Conservation (phyloP, 2,797 vertebrate species). For the Hemibagrus guttatus region DNA sequence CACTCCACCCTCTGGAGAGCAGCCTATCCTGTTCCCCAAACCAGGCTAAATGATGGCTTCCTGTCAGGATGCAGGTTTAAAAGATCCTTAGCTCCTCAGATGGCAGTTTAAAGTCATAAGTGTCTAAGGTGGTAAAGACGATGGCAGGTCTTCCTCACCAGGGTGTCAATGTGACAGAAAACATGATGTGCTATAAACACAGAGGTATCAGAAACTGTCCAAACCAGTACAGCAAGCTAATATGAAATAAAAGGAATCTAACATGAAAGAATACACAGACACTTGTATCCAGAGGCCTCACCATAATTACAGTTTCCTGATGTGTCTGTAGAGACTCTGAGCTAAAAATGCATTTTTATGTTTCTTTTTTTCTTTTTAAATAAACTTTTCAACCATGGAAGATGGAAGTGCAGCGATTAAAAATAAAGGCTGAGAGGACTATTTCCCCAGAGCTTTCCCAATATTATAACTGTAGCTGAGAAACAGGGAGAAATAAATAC, state of each 20-base stretch:
- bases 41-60: too few relatives aligned
- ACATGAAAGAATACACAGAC: not conserved
- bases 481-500: not conserved
- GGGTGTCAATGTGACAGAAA: too few relatives aligned
- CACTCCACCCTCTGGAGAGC: too few relatives aligned
- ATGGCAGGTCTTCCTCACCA: too few relatives aligned
- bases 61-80: too few relatives aligned
- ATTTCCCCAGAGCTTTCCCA: not conserved
- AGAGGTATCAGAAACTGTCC: not conserved
- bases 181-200: too few relatives aligned
- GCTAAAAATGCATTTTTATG: not conserved
- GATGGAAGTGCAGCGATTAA: slow-evolving; percentile 1
- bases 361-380: not conserved
- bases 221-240: not conserved
- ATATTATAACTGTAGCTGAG: not conserved
- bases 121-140: too few relatives aligned
- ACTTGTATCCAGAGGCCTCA: not conserved
- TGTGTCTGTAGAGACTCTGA: not conserved
- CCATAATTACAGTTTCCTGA: not conserved
- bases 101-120: too few relatives aligned
- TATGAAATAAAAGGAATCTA: not conserved
- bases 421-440: not conserved
- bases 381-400: not conserved
- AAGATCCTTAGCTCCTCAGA: too few relatives aligned
- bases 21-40: too few relatives aligned